phyloP scores from a whole-genome alignment of 1,140 invertebrate genomes.

The Linepithema humile region DNA sequence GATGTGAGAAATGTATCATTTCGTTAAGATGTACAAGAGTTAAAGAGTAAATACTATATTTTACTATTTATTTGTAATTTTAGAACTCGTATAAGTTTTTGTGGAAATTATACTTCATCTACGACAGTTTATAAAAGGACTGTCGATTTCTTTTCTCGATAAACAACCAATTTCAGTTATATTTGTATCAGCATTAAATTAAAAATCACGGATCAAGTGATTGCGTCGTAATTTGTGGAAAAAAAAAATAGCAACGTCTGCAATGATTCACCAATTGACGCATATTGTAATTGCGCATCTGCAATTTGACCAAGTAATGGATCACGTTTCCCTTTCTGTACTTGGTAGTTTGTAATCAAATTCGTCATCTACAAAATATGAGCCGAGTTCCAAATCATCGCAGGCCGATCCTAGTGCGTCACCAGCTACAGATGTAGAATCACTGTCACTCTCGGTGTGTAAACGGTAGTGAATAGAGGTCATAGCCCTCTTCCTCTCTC shows the following conservation, averaged over 20 bases:
- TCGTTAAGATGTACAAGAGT: background rate
- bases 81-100: too few species aligned
- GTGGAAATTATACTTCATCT: too few species aligned
- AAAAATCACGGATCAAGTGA: background rate
- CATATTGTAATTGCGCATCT: background rate
- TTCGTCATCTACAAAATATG: slow-evolving; percentile 59
- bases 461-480: slow-evolving; percentile 66
- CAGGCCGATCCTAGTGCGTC: slow-evolving; percentile 65
- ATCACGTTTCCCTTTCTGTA: background rate
- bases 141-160: too few species aligned
- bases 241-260: background rate
- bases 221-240: background rate
- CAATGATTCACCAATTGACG: slow-evolving; percentile 19
- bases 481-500: slow-evolving; percentile 61
- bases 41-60: too few species aligned
- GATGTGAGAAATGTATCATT: background rate
- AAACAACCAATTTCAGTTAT: too few species aligned
- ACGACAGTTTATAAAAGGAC: too few species aligned
- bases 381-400: slow-evolving; percentile 52
- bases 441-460: slow-evolving; percentile 68
- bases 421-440: slow-evolving; percentile 67
- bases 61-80: too few species aligned
- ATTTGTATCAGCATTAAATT: too few species aligned
- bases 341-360: slow-evolving; percentile 33
- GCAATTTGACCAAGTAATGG: slow-evolving; percentile 10